These are phyloP conservation scores for Baryphthengus martii DNA, from an alignment of 2,113 vertebrate genomes.

Conservation along the genomic window DNA sequence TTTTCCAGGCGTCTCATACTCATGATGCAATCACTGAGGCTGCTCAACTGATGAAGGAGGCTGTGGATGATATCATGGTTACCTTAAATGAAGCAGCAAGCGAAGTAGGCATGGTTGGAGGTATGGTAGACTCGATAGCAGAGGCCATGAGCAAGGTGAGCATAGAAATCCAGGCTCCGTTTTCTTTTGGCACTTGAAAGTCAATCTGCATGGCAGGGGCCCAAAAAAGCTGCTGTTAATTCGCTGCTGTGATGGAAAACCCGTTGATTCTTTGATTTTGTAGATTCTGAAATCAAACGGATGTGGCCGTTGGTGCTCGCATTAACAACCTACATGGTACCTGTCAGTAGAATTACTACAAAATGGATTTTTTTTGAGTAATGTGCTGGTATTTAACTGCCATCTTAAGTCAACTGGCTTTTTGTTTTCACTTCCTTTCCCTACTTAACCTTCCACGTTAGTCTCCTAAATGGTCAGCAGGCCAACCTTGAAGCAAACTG, in stretches of 20 bases:
- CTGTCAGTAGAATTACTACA: background rate
- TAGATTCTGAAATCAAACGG: background rate
- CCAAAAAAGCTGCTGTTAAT: background rate
- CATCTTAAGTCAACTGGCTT: background rate
- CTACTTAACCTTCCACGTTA: background rate
- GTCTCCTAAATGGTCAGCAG: background rate
- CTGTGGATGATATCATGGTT: slow-evolving; percentile 97
- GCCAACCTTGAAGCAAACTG: background rate
- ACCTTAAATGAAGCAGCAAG: slow-evolving; percentile 96
- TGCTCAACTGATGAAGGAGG: slow-evolving; percentile 95
- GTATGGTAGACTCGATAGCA: slow-evolving; percentile 95
- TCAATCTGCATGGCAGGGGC: fast-evolving
- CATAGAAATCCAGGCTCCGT: background rate
- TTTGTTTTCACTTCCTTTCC: background rate
- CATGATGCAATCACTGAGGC: slow-evolving; percentile 95
- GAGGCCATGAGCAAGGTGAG: slow-evolving; percentile 93
- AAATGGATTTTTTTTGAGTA: background rate
- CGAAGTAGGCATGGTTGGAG: slow-evolving; percentile 94
- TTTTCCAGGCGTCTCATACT: slow-evolving; percentile 87
- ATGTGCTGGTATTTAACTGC: background rate
- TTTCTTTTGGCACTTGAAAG: background rate
- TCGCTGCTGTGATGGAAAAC: background rate
- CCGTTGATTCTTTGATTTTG: background rate
- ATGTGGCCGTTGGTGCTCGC: fast-evolving
- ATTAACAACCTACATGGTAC: fast-evolving